phyloP scores from a whole-genome alignment of 2,888 invertebrate genomes.

The Fragum whitleyi region DNA sequence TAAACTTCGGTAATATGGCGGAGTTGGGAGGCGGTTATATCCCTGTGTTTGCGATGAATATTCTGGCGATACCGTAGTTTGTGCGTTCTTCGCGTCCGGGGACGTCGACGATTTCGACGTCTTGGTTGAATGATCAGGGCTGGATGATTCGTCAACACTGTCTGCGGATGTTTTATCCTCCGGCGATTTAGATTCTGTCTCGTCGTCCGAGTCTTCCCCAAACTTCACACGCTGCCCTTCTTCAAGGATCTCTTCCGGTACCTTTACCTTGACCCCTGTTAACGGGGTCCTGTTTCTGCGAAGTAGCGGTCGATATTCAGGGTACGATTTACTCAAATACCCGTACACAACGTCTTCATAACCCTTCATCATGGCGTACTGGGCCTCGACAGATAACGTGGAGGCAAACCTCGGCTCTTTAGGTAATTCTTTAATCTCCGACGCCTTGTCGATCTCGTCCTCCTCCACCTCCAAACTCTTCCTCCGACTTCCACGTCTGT shows the following conservation, averaged over 20 bases:
- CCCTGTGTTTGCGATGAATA: constrained; percentile 2
- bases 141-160: not conserved
- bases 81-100: not conserved
- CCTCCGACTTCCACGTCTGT: constrained; percentile 33
- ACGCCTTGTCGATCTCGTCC: constrained; percentile 57
- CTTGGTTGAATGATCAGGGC: not conserved
- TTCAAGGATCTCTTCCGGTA: not conserved
- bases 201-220: constrained; percentile 5
- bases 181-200: not conserved
- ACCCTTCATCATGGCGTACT: constrained; percentile 83
- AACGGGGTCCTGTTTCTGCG: constrained; percentile 73
- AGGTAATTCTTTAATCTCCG: constrained; percentile 74
- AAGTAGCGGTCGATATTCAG: constrained; percentile 67
- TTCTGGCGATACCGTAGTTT: not conserved
- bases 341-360: constrained; percentile 81
- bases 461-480: constrained; percentile 6
- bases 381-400: constrained; percentile 81
- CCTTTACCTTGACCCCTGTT: constrained; percentile 40
- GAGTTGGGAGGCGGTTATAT: constrained; percentile 16
- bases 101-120: not conserved
- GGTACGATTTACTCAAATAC: constrained; percentile 67
- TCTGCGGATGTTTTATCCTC: not conserved
- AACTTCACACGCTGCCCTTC: not conserved
- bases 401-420: constrained; percentile 79
- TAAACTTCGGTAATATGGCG: constrained; percentile 10